Evolutionary conservation across 2,113 vertebrate genomes (phyloP).

Genomic region (Chroicocephalus ridibundus): DNA sequence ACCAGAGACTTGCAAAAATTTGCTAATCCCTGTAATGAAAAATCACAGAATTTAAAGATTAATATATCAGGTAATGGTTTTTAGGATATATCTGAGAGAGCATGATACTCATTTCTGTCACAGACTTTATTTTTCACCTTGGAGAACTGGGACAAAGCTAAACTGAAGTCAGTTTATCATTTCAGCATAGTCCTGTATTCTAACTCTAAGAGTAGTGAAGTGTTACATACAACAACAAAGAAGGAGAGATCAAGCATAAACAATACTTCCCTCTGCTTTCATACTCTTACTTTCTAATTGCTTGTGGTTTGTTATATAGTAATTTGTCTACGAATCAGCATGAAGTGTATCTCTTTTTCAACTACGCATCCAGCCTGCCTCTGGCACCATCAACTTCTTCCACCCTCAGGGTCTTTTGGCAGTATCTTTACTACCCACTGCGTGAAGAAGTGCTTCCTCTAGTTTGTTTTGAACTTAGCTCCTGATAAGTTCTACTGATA

Average conservation of each 20-base stretch:
- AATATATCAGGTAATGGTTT: not conserved
- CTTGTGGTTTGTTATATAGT: not conserved
- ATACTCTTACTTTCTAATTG: not conserved
- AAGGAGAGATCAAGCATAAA: not conserved
- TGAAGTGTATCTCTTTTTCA: not conserved
- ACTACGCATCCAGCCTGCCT: not conserved
- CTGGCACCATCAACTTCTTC: not conserved
- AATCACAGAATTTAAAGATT: not conserved
- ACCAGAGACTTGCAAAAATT: not conserved
- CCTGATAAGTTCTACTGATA: not conserved
- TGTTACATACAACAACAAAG: not conserved
- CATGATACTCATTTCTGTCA: not conserved
- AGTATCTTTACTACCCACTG: not conserved
- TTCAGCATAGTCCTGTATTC: not conserved
- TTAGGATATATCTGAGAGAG: not conserved
- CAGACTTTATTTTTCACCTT: not conserved
- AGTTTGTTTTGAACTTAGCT: not conserved
- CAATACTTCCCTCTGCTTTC: not conserved
- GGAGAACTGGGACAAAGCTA: not conserved
- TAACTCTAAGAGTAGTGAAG: not conserved
- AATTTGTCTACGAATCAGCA: not conserved
- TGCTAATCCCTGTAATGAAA: not conserved
- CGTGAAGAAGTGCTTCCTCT: not conserved
- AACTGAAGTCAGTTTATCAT: not conserved
- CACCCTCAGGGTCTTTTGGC: not conserved